Percentiles rank a stretch among this genome's conserved stretches.
Evolutionary conservation across 1,140 invertebrate genomes (phyloP).

Genomic region (Drosophila carrolli): DNA sequence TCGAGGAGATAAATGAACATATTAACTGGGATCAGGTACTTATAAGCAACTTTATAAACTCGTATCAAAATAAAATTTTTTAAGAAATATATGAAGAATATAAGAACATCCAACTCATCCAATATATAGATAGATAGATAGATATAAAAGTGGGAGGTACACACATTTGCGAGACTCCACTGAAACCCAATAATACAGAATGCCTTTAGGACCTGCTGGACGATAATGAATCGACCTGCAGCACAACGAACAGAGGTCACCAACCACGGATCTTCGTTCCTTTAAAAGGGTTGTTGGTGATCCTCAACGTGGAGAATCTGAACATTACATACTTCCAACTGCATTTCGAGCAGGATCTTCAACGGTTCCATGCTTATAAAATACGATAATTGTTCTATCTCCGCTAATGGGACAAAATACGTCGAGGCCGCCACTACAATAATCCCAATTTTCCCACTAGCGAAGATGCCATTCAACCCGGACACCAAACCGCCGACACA

Average conservation of each 20-base stretch:
- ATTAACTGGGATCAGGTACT: neutral
- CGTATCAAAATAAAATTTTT: neutral
- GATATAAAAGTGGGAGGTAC: no score
- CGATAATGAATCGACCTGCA: no score
- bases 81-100: neutral
- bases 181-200: no score
- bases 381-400: neutral
- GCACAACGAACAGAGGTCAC: no score
- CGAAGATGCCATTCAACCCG: no score
- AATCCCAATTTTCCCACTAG: no score
- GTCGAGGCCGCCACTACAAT: neutral
- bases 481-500: no score
- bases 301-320: neutral
- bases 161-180: no score
- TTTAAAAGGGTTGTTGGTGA: no score
- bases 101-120: neutral
- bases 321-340: neutral
- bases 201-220: no score
- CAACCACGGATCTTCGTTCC: no score
- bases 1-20: neutral
- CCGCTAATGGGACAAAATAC: neutral
- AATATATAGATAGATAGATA: neutral
- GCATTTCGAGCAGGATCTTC: neutral
- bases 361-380: neutral
- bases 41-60: neutral